These are phyloP conservation scores for Apis cerana DNA, from an alignment of 1,140 invertebrate species.

Conservation along the genomic window DNA sequence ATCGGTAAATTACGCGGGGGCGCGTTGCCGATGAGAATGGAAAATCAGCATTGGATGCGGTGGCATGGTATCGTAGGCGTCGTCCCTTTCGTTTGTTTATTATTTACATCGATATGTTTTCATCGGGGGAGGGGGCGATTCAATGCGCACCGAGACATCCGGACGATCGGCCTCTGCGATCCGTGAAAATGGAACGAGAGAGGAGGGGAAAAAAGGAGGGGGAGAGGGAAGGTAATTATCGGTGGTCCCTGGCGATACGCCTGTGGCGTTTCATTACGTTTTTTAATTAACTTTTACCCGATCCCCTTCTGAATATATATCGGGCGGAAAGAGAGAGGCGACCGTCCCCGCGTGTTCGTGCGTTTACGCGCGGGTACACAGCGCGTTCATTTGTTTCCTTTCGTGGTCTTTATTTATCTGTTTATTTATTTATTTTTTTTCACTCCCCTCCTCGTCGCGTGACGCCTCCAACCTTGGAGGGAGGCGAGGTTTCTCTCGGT, in stretches of 20 bases:
- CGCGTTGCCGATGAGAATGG: conserved; percentile 10
- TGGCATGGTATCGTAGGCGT: neutral
- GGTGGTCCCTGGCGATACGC: conserved; percentile 20
- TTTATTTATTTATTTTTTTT: neutral
- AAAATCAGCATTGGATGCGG: conserved; percentile 37
- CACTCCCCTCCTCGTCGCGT: neutral
- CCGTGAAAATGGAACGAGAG: conserved; percentile 1
- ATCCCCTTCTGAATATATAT: conserved; percentile 1
- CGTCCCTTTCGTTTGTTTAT: conserved; percentile 8
- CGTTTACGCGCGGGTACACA: conserved; percentile 19
- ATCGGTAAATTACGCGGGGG: conserved; percentile 44
- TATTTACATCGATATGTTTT: conserved; percentile 22
- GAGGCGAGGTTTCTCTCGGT: neutral
- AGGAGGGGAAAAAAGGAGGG: too few relatives aligned
- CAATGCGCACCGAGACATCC: conserved; percentile 21
- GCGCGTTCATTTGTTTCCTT: conserved; percentile 35
- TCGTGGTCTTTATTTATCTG: neutral
- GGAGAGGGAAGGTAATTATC: conserved; percentile 31
- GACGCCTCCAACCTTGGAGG: neutral
- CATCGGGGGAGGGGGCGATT: neutral
- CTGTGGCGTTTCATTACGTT: conserved; percentile 45
- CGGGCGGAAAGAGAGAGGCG: conserved; percentile 13
- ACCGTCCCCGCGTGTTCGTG: conserved; percentile 31
- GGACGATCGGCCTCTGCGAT: conserved; percentile 17
- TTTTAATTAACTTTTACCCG: conserved; percentile 51